Evolutionary conservation across 2,113 vertebrate genomes (phyloP), one percentile per base, ranked within the genome.

Genomic region (Hypomesus transpacificus): DNA sequence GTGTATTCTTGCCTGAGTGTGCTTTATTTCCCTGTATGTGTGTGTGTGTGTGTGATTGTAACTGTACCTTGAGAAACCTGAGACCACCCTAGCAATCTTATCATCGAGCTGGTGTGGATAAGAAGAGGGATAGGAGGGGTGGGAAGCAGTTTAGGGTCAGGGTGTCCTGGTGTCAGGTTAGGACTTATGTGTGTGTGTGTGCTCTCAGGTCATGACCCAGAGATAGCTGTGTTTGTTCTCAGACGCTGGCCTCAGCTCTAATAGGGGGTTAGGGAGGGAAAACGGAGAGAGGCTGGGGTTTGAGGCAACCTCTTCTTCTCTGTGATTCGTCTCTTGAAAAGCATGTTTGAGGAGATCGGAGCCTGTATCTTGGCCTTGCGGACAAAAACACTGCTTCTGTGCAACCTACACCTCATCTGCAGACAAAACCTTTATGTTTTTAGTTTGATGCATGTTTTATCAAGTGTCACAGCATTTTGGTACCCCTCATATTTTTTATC

Each of bases 221-320:
- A 74, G 77, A 76, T 82, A 84, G 84, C 80, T 84, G 72, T 84
- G 72, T 88, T 88, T 88, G 86, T 87, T 88, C 85, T 87, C 79
- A 79, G 81, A 86, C 84, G 62, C 82, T 63, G 83, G 85, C 81
- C 83, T 56, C 39, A 46, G 39, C 39, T 46, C 9, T 46, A 46
- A 46, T 46, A 46, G 39, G 39, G 39, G 39, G 39, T 46, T 46
- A 46, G 39, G 9, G 39, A 7, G 39, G 7, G 39, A 46, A 46
- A 46, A 1, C 39, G 11, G 39, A 46, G 9, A 46, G 2, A 9
- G 13, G 39, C 39, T 11, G 39, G 39, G 39, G 39, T 34, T 34
- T 34, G 1, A 34, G 31, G 4, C 31, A 34, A 34, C 31, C 31
- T 6, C 31, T 34, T 34, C 31, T 34, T 8, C 7, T 26, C 24